A percentile compares a stretch with the other conserved stretches of the same genome.
These are phyloP conservation scores for Tyto alba DNA, from an alignment of 2,113 vertebrate genomes.

Conservation along the genomic window DNA sequence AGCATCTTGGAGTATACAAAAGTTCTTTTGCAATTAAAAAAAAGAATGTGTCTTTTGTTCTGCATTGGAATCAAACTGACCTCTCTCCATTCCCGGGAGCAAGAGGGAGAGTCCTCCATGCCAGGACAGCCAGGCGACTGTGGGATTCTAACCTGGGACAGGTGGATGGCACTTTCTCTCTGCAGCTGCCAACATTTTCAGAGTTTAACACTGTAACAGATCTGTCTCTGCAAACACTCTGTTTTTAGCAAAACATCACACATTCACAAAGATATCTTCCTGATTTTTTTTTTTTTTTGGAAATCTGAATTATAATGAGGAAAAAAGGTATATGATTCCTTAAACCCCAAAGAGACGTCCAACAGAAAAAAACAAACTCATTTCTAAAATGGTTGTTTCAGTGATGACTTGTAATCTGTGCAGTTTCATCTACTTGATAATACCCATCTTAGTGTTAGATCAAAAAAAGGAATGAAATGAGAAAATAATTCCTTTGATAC, in stretches of 20 bases:
- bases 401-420: neutral
- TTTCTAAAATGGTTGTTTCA: neutral
- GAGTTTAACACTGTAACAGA: neutral
- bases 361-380: neutral
- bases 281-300: neutral
- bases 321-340: neutral
- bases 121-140: neutral
- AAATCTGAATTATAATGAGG: neutral
- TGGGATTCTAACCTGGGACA: neutral
- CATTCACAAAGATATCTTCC: neutral
- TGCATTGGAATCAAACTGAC: neutral
- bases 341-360: neutral
- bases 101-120: neutral
- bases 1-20: neutral
- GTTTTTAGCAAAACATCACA: neutral
- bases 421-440: conserved; percentile 3
- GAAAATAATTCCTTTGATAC: conserved; percentile 53
- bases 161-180: neutral
- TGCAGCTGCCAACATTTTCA: neutral
- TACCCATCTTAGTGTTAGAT: neutral
- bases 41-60: neutral
- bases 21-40: neutral
- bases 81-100: neutral
- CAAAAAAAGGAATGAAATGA: conserved; percentile 18
- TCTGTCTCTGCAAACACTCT: neutral